Conservation (phyloP, 2,113 vertebrate genomes). For the Vidua macroura region DNA sequence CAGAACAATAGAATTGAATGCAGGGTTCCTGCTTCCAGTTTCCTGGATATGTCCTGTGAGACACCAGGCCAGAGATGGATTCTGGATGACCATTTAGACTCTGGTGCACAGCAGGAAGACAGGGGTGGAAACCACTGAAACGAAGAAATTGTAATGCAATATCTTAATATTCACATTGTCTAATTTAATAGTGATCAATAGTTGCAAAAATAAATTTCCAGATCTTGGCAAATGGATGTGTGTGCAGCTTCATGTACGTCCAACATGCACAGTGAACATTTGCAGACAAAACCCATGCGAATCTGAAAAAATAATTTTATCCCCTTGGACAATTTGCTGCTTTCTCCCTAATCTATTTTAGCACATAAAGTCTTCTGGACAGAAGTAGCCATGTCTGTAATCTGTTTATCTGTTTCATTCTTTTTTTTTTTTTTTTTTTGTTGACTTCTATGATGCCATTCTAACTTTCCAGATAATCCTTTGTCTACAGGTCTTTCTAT, state of each 20-base stretch:
- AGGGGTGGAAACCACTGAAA: neutral
- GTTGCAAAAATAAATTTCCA: neutral
- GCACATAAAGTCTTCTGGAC: neutral
- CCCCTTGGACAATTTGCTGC: neutral
- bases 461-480: neutral
- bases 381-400: neutral
- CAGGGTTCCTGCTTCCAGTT: neutral
- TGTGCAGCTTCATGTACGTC: neutral
- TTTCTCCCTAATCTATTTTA: neutral
- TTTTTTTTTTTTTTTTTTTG: neutral
- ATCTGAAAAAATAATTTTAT: neutral
- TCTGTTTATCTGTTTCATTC: neutral
- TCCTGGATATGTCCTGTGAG: neutral
- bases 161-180: neutral
- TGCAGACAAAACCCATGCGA: rapidly evolving
- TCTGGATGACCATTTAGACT: neutral
- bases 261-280: neutral
- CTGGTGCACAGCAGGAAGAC: neutral
- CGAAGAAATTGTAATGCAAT: neutral
- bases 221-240: neutral
- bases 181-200: neutral
- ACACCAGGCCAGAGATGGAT: neutral
- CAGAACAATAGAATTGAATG: neutral
- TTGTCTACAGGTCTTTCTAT: neutral
- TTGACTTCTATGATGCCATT: neutral